Evolutionary conservation across 2,888 invertebrate genomes (phyloP).

Genomic region (Amphipyra berbera): DNA sequence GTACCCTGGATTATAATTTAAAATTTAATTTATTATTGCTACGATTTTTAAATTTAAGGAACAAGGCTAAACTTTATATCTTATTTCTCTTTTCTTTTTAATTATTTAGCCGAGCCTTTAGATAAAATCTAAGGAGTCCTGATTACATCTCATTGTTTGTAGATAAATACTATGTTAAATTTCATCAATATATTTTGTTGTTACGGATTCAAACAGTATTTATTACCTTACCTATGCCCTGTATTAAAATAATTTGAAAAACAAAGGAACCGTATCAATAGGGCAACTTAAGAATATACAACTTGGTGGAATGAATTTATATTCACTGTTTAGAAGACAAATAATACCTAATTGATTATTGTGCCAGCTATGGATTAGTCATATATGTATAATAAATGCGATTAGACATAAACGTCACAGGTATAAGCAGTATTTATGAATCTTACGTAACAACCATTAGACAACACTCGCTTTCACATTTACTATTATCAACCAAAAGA

Average conservation of each 20-base stretch:
- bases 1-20: slow-evolving; percentile 37
- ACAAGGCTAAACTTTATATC: neutral
- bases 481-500: slow-evolving; percentile 53
- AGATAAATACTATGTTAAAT: too few relatives aligned
- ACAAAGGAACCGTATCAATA: too few relatives aligned
- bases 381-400: slow-evolving; percentile 18
- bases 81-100: neutral
- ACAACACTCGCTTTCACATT: slow-evolving; percentile 60
- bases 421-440: slow-evolving; percentile 44
- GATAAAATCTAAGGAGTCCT: too few relatives aligned
- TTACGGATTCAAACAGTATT: too few relatives aligned
- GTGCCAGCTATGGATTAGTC: slow-evolving; percentile 9
- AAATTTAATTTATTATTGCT: slow-evolving; percentile 49
- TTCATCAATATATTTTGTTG: too few relatives aligned
- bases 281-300: too few relatives aligned
- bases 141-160: too few relatives aligned
- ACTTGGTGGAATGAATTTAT: too few relatives aligned
- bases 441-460: slow-evolving; percentile 61
- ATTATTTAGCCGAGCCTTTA: too few relatives aligned
- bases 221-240: too few relatives aligned
- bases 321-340: neutral
- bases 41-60: slow-evolving; percentile 24
- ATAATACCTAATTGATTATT: slow-evolving; percentile 4
- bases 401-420: slow-evolving; percentile 41
- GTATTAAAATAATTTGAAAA: too few relatives aligned